Evolutionary conservation across 2,113 vertebrate genomes (phyloP), one percentile per base, ranked within the genome.

Genomic region (Anser cygnoides): DNA sequence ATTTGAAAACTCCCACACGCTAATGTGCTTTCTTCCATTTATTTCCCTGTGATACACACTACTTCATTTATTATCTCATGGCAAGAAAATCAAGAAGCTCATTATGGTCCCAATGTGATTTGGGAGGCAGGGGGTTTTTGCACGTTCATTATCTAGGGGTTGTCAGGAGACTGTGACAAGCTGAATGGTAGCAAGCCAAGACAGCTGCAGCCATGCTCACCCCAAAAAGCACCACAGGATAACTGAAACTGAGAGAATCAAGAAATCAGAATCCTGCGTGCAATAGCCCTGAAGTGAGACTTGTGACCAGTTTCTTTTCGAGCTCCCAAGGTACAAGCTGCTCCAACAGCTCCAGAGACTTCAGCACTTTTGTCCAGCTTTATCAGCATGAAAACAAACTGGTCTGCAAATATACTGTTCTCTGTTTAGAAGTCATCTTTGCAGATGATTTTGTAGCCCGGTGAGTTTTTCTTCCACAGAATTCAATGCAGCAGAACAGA

Each of bases 1-100:
- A 54, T 91, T 92, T 95, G 89, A 91, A 89, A 92, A 96, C 52
- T 87, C 92, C 43, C 13, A 1, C 84, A 89, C 31, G 46, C n/a
- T 91, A 89, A 85, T 66, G 59, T 2, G 3, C 73, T 82, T 92
- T 90, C 84, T 92, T 70, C 63, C 31, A n/a, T 76, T 73, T 81
- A 58, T 54, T 87, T 90, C 71, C 59, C 67, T 88, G 76, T 70
- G 66, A 91, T 77, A 91, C 22, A 88, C 3, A 67, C 54, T 82
- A 52, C 50, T 77, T 37, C 39, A 66, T 80, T 91, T 79, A 73
- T 62, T 84, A 82, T 67, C 77, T 91, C 81, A 79, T 8, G 18
- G 44, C 54, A 93, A 85, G 49, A 92, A 93, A 93, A 75, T 50
- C 62, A 91, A 93, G 73, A 10, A 79, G 44, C 29, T 91, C 44